Evolutionary conservation across 1,140 invertebrate genomes (phyloP), one percentile per base, ranked within the genome.

Genomic region (Eufriesea mexicana): DNA sequence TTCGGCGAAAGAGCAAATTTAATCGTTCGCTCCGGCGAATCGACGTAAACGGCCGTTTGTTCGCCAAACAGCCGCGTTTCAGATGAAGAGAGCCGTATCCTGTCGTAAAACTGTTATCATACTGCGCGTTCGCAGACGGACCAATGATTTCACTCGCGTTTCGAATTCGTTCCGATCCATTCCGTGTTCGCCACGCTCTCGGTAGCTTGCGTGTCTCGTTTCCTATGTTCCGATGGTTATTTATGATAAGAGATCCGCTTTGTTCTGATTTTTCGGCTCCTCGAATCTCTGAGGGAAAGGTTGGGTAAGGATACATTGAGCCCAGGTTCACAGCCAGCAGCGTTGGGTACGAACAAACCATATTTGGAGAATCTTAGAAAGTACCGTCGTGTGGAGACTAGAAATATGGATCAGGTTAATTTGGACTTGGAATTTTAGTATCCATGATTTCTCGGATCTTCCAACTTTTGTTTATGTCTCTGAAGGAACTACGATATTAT

Each of bases 1-100:
- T 89, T 88, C 87, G 77, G 73, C 45, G 84, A 89, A 88, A 84
- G 68, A 73, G 79, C 68, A 76, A 67, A 61, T 86, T 88, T 88
- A 89, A 89, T 88, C 84, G 84, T 88, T 85, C 67, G 79, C 64
- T 85, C 71, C 62, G 59, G 64, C 49, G 79, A 73, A 86, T 86
- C 80, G 57, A 84, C 70, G 73, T 84, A 73, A 89, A 88, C 79
- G 84, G 49, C 76, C 59, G 75, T 77, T 76, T 47, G 73, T 88
- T 78, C 62, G 57, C 68, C 42, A 25, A 47, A 25, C 35, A 25
- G 47, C 42, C 49, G 59, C 28, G 42, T 77, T 77, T 83, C 62
- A 61, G 14, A 55, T 18, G 16, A 1, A 8, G 0, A 66, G 62
- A 54, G 59, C 14, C 10, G 61, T 45, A 45, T 35, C 10, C 51